These are phyloP conservation scores for Amiota minor DNA, from an alignment of 2,888 invertebrate genomes.

Conservation along the genomic window DNA sequence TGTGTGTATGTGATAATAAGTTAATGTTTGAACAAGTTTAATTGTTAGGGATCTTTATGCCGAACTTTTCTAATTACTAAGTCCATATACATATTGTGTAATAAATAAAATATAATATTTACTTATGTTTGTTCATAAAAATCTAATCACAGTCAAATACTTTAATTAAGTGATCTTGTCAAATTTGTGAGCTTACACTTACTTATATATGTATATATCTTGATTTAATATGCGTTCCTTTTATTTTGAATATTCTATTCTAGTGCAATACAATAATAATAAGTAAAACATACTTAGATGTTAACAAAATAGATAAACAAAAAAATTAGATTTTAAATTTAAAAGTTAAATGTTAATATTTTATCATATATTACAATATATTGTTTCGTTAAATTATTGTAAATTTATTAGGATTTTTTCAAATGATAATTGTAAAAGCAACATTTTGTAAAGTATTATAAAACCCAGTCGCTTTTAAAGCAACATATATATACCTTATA, in stretches of 20 bases:
- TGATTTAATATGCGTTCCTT: constrained; percentile 41
- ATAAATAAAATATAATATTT: constrained; percentile 25
- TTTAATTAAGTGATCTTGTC: constrained; percentile 13
- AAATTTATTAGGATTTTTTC: not conserved
- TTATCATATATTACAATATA: constrained; percentile 40
- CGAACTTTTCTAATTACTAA: not conserved
- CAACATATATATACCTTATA: not conserved
- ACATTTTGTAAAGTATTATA: constrained; percentile 19
- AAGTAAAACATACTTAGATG: no score
- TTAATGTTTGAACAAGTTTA: constrained; percentile 59
- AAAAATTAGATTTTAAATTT: constrained; percentile 23
- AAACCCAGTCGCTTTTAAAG: constrained; percentile 21
- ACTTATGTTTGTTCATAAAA: constrained; percentile 34
- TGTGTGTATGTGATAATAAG: constrained; percentile 60
- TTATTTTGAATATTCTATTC: constrained; percentile 38
- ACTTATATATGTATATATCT: constrained; percentile 10
- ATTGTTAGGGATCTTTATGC: constrained; percentile 35
- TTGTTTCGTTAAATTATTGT: constrained; percentile 36
- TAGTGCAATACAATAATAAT: no score
- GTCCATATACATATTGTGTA: not conserved
- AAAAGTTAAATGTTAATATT: constrained; percentile 27
- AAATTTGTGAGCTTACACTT: not conserved
- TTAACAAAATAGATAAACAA: constrained; percentile 22
- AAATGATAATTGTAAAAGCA: constrained; percentile 4
- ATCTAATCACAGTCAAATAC: constrained; percentile 35